Conservation (phyloP, 2,888 invertebrate species). For the Alloplasta piceator region DNA sequence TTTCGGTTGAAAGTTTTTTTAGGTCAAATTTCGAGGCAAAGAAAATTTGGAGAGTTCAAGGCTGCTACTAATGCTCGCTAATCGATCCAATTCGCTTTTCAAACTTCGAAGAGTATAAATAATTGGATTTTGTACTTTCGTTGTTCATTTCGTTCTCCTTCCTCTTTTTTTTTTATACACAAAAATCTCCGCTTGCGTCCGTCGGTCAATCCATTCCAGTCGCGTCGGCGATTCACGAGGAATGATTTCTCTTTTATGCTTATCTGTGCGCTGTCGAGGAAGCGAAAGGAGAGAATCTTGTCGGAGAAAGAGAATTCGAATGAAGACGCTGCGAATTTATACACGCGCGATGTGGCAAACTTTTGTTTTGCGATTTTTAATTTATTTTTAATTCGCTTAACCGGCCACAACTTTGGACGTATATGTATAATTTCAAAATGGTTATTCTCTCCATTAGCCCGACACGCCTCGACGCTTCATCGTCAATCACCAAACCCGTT, state of each 20-base stretch:
- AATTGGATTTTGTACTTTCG: constrained; percentile 26
- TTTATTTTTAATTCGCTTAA: constrained; percentile 16
- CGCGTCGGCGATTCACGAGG: constrained; percentile 3
- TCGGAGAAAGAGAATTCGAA: constrained; percentile 25
- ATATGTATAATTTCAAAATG: constrained; percentile 48
- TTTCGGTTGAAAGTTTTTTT: not conserved
- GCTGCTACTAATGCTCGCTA: too few species aligned
- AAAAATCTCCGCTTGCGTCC: constrained; percentile 13
- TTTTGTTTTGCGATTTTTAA: constrained; percentile 8
- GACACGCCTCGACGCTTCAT: constrained; percentile 61
- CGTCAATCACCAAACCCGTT: constrained; percentile 61
- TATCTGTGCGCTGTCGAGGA: constrained; percentile 23
- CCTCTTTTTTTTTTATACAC: constrained; percentile 30
- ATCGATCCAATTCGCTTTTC: too few species aligned
- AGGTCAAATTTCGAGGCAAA: not conserved
- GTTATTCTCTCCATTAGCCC: constrained; percentile 52
- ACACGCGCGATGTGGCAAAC: constrained; percentile 6
- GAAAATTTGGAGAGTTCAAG: too few species aligned
- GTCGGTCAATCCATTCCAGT: constrained; percentile 51
- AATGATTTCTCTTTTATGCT: constrained; percentile 56
- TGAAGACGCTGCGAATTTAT: constrained; percentile 25
- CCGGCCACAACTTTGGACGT: constrained; percentile 25
- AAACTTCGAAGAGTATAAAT: too few species aligned
- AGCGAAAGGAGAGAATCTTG: constrained; percentile 25
- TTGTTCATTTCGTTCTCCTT: constrained; percentile 37